Base-by-base conservation (phyloP, 2,888 invertebrate genomes). In the Cerastis rubricosa region DNA sequence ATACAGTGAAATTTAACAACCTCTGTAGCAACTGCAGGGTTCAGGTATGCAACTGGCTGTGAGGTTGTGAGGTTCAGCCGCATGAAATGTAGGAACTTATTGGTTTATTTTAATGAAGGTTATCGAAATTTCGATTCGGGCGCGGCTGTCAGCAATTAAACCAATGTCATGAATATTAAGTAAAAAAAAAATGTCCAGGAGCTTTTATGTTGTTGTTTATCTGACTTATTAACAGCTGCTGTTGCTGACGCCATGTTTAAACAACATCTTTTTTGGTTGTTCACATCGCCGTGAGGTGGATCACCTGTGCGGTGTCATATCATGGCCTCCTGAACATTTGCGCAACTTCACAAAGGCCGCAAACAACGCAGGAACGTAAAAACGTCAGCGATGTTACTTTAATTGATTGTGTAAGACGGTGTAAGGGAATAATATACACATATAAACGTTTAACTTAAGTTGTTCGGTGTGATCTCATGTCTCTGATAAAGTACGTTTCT, bases 371-470 rank as follows among this genome's bases (percentile, higher is more conserved):
- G 66, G 68, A 73, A 76, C 84, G 76, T 82, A 74, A 83, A 87
- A 84, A 78, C 69, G 64, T 79, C 76, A 63, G 74, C 72, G 45
- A 68, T 59, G 74, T 77, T 84, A 81, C 81, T 82, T 85, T 87
- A 87, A 87, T 86, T 85, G 74, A 75, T 87, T 84, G 79, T 81
- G 87, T 84, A 87, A 87, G 68, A 66, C 54, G 63, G 65, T 82
- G 61, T 85, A 78, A 78, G 79, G 64, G 57, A 69, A 83, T 86
- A 76, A 85, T 78, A 76, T 74, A 83, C 67, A 80, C n/a, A 6
- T 65, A 75, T 83, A 76, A 74, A 77, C 51, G 19, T 78, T 67
- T 64, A 51, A 67, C 43, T 81, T 71, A 81, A 78, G 49, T 61
- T 75, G 65, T 71, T 66, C 54, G 29, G 25, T 72, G 47, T 73